These are phyloP conservation scores for Branchinecta lynchi DNA, from an alignment of 1,140 invertebrate species.

Conservation along the genomic window DNA sequence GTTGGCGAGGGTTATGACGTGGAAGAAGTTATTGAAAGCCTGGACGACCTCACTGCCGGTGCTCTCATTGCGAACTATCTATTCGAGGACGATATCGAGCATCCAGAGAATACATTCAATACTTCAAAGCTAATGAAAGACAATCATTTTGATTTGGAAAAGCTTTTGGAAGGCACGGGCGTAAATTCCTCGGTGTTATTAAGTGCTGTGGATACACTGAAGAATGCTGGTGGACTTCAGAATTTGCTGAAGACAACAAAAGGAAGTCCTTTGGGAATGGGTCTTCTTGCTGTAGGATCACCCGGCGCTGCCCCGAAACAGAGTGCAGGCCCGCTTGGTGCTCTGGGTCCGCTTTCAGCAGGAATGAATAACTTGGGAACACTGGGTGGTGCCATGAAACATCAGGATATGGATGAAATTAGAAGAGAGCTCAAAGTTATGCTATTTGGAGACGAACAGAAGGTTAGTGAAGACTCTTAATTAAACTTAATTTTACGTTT, in stretches of 20 bases:
- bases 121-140: not conserved
- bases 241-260: not conserved
- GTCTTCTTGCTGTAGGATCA: not conserved
- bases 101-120: not conserved
- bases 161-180: not conserved
- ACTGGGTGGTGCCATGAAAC: constrained; percentile 14
- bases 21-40: not conserved
- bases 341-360: not conserved
- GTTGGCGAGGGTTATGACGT: not conserved
- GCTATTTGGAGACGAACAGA: constrained; percentile 19
- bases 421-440: constrained; percentile 19
- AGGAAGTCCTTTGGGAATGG: not conserved
- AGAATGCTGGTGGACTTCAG: not conserved
- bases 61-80: not conserved
- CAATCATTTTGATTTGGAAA: not conserved
- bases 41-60: not conserved
- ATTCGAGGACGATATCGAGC: not conserved
- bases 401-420: constrained; percentile 20
- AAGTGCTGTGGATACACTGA: not conserved
- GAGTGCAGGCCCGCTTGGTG: not conserved
- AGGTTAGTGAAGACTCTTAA: not conserved
- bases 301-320: not conserved
- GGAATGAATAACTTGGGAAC: not conserved
- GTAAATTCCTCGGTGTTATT: not conserved
- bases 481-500: too few relatives aligned